Base-by-base conservation (phyloP, 1,140 invertebrate species). In the Brachionus manjavacas region DNA sequence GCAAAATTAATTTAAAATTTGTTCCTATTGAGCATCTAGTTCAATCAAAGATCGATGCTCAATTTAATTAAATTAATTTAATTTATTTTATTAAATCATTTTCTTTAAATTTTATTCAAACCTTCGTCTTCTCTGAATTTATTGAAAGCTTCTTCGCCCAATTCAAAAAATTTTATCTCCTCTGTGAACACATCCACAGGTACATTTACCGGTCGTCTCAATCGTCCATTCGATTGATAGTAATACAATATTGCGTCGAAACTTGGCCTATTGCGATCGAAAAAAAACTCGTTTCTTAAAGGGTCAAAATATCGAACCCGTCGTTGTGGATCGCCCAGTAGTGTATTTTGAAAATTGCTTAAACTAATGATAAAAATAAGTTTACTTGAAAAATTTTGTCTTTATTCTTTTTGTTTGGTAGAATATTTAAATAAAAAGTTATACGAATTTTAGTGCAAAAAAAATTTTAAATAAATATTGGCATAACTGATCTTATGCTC, bases 221-320 rank as follows among this genome's bases (percentile, higher is more conserved):
- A 92, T 87, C 96, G 92, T 85, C 97, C 97, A 85, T 96, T 94
- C 90, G 96, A 98, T 91, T 99, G 97, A 91, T 99, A 99, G 91
- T 98, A 99, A 90, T 99, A 99, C 87, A 99, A 93, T 91, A 99
- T 98, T 88, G 97, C 89, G 84, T 90, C 89, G 86, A 91, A 91
- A 72, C 95, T 96, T 88, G 95, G 95, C 89, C 97, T 93, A 92
- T 99, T 98, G 87, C 97, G 93, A 91, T 99, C 97, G 92, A 99
- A 99, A 92, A 99, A 99, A 92, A 97, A 99, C 92, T 99, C 97
- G 92, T 98, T 96, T 90, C 95, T 93, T 87, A 96, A 91, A 85
- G 95, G 94, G 92, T 99, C 96, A 92, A 97, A 99, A 91, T 97
- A 99, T 68, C 86, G 84, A 6, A 86, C 84, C 6, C 97, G 92